Evolutionary conservation across 2,888 invertebrate genomes (phyloP), one percentile per base, ranked within the genome.

Genomic region (Thalpophila matura): DNA sequence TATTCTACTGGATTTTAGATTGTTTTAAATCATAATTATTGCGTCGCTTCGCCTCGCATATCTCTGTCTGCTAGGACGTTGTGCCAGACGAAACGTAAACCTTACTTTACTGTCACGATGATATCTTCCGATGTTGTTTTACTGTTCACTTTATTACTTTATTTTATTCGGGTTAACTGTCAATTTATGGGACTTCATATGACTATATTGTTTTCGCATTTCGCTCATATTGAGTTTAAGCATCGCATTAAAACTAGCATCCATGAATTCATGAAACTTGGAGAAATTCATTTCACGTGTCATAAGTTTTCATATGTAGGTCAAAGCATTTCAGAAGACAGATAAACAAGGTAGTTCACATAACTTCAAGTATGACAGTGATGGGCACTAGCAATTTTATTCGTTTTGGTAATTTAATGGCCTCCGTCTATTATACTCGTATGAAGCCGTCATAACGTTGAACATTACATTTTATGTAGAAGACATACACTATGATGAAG

Each of bases 31-130:
- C 10, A 4, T 14, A 14, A 35, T 9, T 9, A 6, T 24, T 16
- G 14, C 22, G 0, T 18, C 4, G 20, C 45, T 1, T 37, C 40
- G 38, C 16, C 10, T 46, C 33, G 29, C 24, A 9, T 29, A 0
- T 2, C 4, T 12, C 26, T 1, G 24, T 29, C 33, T 12, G 2
- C 24, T 35, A n/a, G 26, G 47, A 35, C 38, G 24, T 7, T 1
- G 33, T 2, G 12, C 3, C 42, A 64, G 66, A 69, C 74, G 70
- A 68, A 43, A 38, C 54, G 81, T 85, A 82, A 83, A 84, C 72
- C 76, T 45, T 14, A 37, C 46, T 76, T 76, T 77, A 79, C 61
- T 70, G 49, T 70, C 74, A 56, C 61, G 67, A 72, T 74, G 64
- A 78, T 70, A 68, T 71, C 68, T 60, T 64, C 50, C 38, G 58